Evolutionary conservation across 2,113 vertebrate species (phyloP).

Genomic region (Nothocercus nigrocapillus): DNA sequence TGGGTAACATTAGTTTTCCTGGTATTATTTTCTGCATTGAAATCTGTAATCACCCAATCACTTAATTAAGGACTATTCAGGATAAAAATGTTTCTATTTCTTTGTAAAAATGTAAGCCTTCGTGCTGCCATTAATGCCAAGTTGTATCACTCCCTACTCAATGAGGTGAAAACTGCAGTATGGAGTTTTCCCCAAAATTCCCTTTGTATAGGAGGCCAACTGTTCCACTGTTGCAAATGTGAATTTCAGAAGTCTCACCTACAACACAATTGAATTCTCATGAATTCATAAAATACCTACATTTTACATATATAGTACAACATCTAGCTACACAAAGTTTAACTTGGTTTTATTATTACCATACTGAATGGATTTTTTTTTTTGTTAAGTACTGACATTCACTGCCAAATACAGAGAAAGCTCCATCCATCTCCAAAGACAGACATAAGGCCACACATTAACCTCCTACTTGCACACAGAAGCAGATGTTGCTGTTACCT

Average conservation of each 20-base stretch:
- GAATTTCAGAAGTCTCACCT: neutral
- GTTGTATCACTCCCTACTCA: neutral
- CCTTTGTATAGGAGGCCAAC: conserved; percentile 1
- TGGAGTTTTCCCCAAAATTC: neutral
- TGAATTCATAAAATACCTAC: neutral
- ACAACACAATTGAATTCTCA: neutral
- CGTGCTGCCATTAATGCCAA: neutral
- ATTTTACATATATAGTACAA: neutral
- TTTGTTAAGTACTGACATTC: neutral
- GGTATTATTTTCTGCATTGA: neutral
- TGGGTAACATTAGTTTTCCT: neutral
- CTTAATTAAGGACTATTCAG: conserved; percentile 18
- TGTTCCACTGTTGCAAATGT: conserved; percentile 2
- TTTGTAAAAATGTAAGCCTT: neutral
- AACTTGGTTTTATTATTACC: neutral
- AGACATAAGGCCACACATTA: neutral
- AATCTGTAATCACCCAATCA: neutral
- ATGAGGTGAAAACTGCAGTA: neutral
- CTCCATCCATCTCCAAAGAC: neutral
- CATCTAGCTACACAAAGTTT: neutral
- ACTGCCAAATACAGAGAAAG: neutral
- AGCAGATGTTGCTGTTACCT: neutral
- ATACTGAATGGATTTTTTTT: neutral
- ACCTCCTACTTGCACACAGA: neutral
- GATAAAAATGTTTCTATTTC: conserved; percentile 38